phyloP scores from a whole-genome alignment of 2,113 vertebrate species.

The Anolis carolinensis region DNA sequence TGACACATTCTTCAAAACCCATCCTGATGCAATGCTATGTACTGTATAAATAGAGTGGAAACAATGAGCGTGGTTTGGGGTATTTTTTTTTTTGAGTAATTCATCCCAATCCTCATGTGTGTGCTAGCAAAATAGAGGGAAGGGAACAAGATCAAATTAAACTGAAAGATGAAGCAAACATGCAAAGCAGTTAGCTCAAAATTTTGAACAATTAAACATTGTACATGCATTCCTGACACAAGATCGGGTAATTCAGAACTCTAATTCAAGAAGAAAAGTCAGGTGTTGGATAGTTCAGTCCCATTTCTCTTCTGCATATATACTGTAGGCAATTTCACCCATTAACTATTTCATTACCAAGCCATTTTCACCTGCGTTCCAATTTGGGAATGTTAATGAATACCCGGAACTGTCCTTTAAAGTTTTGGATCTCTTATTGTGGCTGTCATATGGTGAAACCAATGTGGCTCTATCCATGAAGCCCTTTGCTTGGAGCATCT shows the following conservation, averaged over 20 bases:
- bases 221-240: background rate
- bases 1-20: background rate
- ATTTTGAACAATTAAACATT: background rate
- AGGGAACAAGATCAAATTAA: background rate
- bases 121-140: background rate
- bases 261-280: background rate
- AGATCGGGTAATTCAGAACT: background rate
- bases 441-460: constrained; percentile 67
- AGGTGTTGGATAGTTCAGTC: background rate
- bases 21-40: too few species aligned
- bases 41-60: background rate
- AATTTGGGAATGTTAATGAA: constrained; percentile 42
- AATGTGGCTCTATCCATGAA: constrained; percentile 42
- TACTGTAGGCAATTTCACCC: constrained; percentile 39
- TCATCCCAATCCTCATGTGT: background rate
- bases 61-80: background rate
- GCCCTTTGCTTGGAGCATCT: constrained; percentile 74
- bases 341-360: constrained; percentile 52
- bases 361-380: constrained; percentile 45
- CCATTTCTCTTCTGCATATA: constrained; percentile 48
- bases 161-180: background rate
- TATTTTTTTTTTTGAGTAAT: background rate
- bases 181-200: background rate
- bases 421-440: constrained; percentile 54
- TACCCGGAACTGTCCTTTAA: constrained; percentile 45